These are phyloP conservation scores for Neoarius graeffei DNA, from an alignment of 2,113 vertebrate genomes.

Conservation along the genomic window DNA sequence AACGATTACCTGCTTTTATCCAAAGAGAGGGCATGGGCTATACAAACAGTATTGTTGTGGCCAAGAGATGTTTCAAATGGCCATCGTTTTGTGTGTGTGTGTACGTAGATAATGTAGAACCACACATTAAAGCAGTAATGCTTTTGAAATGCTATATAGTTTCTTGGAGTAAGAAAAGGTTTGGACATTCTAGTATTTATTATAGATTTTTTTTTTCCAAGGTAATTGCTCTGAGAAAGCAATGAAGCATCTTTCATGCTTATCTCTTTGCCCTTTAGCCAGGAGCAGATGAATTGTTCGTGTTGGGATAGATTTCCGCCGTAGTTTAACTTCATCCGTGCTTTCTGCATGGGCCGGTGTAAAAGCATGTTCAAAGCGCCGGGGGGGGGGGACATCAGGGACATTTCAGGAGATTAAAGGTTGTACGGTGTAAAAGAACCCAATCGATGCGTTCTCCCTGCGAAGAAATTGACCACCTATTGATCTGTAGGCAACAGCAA, in stretches of 20 bases:
- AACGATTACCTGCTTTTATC: constrained; percentile 40
- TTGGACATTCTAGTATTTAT: background rate
- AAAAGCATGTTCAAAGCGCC: constrained; percentile 63
- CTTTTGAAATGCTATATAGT: background rate
- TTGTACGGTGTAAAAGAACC: constrained; percentile 65
- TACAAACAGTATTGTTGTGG: constrained; percentile 26
- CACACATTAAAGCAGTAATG: background rate
- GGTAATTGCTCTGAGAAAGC: constrained; percentile 5
- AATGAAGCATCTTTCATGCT: background rate
- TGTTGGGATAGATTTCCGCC: constrained; percentile 50
- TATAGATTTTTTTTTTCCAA: constrained; percentile 7
- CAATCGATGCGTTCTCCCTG: constrained; percentile 70
- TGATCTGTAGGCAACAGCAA: constrained; percentile 68
- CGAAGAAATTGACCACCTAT: constrained; percentile 75
- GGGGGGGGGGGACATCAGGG: constrained; percentile 43
- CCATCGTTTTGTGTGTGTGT: background rate
- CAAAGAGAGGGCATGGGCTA: background rate
- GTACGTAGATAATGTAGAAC: background rate
- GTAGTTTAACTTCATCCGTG: constrained; percentile 44
- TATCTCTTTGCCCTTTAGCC: constrained; percentile 32
- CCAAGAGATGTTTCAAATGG: constrained; percentile 5
- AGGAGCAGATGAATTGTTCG: constrained; percentile 32
- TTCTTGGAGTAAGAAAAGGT: background rate
- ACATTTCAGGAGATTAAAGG: constrained; percentile 73
- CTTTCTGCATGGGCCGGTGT: constrained; percentile 49